Percentiles rank a stretch among this genome's conserved stretches.
Evolutionary conservation across 2,797 vertebrate species (phyloP).

Genomic region (Anas bernieri): DNA sequence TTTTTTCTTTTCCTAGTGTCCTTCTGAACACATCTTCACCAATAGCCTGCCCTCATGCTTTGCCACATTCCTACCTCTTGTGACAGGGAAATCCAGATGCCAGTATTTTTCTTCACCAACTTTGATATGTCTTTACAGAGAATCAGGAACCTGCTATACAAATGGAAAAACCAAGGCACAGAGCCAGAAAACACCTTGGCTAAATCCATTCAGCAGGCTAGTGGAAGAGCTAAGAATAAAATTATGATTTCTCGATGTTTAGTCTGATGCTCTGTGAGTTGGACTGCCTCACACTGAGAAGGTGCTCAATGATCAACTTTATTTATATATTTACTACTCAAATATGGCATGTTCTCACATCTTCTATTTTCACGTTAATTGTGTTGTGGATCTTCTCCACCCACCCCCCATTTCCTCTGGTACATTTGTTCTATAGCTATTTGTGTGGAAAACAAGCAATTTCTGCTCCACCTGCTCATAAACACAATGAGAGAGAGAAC

Average conservation of each 20-base stretch:
- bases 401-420: slow-evolving; percentile 49
- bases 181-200: slow-evolving; percentile 35
- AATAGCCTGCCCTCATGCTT: background rate
- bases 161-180: slow-evolving; percentile 41
- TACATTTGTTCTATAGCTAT: slow-evolving; percentile 68
- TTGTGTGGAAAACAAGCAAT: slow-evolving; percentile 71
- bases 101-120: background rate
- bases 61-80: background rate
- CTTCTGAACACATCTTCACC: background rate
- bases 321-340: slow-evolving; percentile 43
- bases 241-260: slow-evolving; percentile 23
- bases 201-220: slow-evolving; percentile 7
- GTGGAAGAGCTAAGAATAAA: slow-evolving; percentile 47
- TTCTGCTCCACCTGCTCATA: slow-evolving; percentile 73
- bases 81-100: background rate
- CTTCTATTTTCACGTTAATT: slow-evolving; percentile 39
- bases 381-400: slow-evolving; percentile 50
- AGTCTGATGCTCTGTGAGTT: slow-evolving; percentile 27
- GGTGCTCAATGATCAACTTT: slow-evolving; percentile 5
- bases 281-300: slow-evolving; percentile 23
- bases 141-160: background rate
- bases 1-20: background rate
- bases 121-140: background rate
- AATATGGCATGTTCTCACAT: slow-evolving; percentile 28
- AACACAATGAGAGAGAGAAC: slow-evolving; percentile 71